Base-by-base conservation (phyloP, 2,888 invertebrate species). In the Tryphoninae sp. region DNA sequence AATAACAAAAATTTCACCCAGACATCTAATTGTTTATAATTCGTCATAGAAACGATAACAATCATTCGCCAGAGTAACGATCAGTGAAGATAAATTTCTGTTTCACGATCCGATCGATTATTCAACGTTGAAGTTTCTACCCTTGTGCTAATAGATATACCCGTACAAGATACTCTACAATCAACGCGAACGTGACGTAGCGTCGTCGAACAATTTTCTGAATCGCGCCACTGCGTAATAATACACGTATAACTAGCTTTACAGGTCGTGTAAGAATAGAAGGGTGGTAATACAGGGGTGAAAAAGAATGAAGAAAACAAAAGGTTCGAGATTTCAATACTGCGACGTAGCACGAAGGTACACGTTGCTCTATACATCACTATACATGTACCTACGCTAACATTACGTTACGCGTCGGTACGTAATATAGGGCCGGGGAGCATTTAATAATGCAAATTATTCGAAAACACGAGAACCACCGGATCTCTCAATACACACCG, bases 361-460 rank as follows among this genome's bases (percentile, higher is more conserved):
- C 9, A 65, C 22, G 45, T 2, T 11, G 0, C 45, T 9, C 11
- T 45, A 45, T 33, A 7, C 33, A 6, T 33, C 51, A 65, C 55
- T 45, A 42, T 59, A 4, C n/a, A 13, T 26, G 3, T 45, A n/a
- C n/a, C n/a, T n/a, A 59, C 45, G 33, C 33, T 40, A 33, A 68
- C 26, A 13, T 55, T 33, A 40, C 19, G 8, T 59, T 59, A 16
- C n/a, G n/a, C 42, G 6, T 74, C 22, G 42, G 19, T 45, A 53
- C 42, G 64, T 42, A 58, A 69, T 22, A n/a, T 42, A 22, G 13
- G 23, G 33, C 33, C 45, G 45, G 75, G 49, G 69, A 64, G 58
- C 61, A 51, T 80, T 75, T 74, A 71, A 78, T 78, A 74, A 80
- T 80, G 69, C 74, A 80, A 55, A 75, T 74, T 79, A 58, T 62